A percentile compares a stretch with the other conserved stretches of the same genome.
phyloP scores from a whole-genome alignment of 23 tunicate genomes.

The Ciona savignyi region DNA sequence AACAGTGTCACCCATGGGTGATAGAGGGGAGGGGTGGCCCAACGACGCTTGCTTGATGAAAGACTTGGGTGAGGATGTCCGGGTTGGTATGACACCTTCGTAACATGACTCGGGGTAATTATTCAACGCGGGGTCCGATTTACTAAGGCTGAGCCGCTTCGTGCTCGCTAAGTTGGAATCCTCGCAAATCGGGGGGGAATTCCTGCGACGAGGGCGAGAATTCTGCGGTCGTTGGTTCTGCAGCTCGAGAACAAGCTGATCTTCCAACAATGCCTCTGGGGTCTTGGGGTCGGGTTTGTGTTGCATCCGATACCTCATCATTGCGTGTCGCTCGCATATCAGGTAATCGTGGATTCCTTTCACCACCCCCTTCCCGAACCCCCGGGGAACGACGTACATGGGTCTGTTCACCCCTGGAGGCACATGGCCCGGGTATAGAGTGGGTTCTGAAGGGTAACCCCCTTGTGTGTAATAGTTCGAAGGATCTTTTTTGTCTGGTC shows the following conservation, averaged over 20 bases:
- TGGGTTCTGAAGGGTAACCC: constrained; percentile 3
- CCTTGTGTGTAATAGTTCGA: background rate
- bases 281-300: constrained; percentile 16
- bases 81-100: background rate
- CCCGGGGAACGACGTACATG: background rate
- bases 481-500: constrained; percentile 74
- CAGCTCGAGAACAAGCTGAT: constrained; percentile 48
- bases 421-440: no score
- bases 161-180: constrained; percentile 15
- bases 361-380: constrained; percentile 18
- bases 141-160: constrained; percentile 48
- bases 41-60: constrained; percentile 2
- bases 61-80: constrained; percentile 27
- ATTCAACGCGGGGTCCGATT: constrained; percentile 31
- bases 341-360: constrained; percentile 42
- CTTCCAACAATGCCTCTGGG: constrained; percentile 58
- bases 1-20: constrained; percentile 7
- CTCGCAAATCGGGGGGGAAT: constrained; percentile 7
- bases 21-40: constrained; percentile 6
- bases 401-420: constrained; percentile 8
- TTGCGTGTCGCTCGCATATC: constrained; percentile 48
- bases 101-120: background rate
- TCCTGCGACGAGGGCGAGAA: background rate
- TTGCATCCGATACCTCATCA: constrained; percentile 15
- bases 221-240: constrained; percentile 34